Evolutionary conservation across 2,797 vertebrate genomes (phyloP).

Genomic region (Arremon brunneinucha): DNA sequence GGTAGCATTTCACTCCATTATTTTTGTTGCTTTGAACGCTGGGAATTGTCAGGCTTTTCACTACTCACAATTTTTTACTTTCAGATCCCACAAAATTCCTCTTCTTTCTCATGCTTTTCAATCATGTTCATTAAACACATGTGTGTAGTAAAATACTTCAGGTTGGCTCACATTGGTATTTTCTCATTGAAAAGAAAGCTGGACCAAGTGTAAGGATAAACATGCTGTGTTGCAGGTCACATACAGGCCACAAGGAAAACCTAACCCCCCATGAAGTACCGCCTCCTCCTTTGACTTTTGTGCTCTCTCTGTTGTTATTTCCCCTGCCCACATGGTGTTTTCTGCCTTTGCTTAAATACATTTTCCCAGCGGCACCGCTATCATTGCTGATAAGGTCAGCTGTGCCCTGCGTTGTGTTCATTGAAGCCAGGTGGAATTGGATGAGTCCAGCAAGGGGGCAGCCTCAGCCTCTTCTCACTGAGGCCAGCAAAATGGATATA

Average conservation of each 20-base stretch:
- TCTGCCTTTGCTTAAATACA: neutral
- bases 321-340: neutral
- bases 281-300: neutral
- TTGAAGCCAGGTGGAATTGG: neutral
- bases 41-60: neutral
- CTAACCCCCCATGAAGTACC: neutral
- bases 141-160: neutral
- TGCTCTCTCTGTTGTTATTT: neutral
- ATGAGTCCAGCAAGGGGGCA: neutral
- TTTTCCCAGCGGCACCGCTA: neutral
- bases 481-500: neutral
- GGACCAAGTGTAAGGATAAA: neutral
- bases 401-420: rapidly evolving
- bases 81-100: neutral
- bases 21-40: neutral
- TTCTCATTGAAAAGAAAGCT: neutral
- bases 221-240: neutral
- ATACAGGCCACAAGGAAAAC: neutral
- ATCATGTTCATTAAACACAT: neutral
- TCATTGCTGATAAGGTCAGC: neutral
- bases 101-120: neutral
- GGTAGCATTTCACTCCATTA: neutral
- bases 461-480: neutral
- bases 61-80: neutral
- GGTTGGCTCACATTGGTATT: neutral